These are phyloP conservation scores for Aphyosemion australe DNA, from an alignment of 2,113 vertebrate species.

Conservation along the genomic window DNA sequence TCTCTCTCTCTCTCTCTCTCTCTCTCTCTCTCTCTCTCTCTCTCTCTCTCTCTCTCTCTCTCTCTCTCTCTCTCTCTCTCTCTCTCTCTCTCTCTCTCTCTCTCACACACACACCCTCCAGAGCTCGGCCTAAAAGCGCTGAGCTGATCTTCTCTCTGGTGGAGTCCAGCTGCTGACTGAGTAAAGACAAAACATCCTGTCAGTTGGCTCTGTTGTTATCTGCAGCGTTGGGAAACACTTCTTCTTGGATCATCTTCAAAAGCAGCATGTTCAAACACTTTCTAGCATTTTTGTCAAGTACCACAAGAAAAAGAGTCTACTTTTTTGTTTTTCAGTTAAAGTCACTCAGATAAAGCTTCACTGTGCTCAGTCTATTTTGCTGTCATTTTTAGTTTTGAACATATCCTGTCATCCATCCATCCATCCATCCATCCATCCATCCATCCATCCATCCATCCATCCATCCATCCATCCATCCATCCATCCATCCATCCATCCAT, in stretches of 20 bases:
- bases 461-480: no score
- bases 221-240: constrained; percentile 35
- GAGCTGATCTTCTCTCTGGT: constrained; percentile 21
- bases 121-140: constrained; percentile 21
- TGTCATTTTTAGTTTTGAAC: constrained; percentile 30
- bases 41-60: no score
- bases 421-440: no score
- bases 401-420: background rate
- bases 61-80: no score
- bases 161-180: constrained; percentile 62
- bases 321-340: no score
- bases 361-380: constrained; percentile 22
- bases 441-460: no score
- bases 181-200: constrained; percentile 43
- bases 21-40: no score
- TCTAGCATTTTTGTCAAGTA: constrained; percentile 26
- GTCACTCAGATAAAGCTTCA: no score
- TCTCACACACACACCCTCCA: background rate
- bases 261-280: constrained; percentile 18
- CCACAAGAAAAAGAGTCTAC: constrained; percentile 24
- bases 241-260: constrained; percentile 51
- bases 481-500: no score
- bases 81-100: no score
- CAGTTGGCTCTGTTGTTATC: constrained; percentile 40
- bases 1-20: no score